Base-by-base conservation (phyloP, 2,113 vertebrate genomes). In the Lamprotornis superbus region DNA sequence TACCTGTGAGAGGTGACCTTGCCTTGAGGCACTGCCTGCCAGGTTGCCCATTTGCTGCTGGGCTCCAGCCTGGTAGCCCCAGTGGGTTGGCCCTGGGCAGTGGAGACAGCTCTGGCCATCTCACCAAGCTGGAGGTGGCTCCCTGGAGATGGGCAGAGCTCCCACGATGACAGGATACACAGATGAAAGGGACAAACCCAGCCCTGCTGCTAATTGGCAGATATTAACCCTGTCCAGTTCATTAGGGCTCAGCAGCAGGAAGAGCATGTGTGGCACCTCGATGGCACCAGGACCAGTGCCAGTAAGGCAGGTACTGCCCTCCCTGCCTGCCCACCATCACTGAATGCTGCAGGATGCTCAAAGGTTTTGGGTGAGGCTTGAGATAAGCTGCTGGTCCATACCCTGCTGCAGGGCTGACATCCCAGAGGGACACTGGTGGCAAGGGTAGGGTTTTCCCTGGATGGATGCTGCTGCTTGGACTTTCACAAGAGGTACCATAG, bases 211-310 rank as follows among this genome's bases (percentile, higher is more conserved):
- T 90, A 77, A 90, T 93, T 57, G 92, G 71, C 71, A 69, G 49
- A 15, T 80, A 67, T 93, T 49, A 88, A 46, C 61, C 49, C 30
- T 5, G 8, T 22, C 17, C 15, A 8, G n/a, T 49, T 73, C 50
- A 1, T 1, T 4, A 50, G 49, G 35, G 44, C 84, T 61, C 1
- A 1, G 60, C 0, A 2, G 22, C 8, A 4, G 39, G 40, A n/a
- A 57, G 46, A 40, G 13, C 25, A 16, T 2, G 9, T 0, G 0
- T 47, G 80, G 60, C 74, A 33, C 33, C 1, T 14, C 0, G 0
- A 1, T 53, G 87, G 35, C 60, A 56, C 4, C 19, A 12, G 77
- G 27, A 40, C 17, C 14, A 0, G 46, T 27, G 47, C 60, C 1
- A 11, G 12, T 11, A 3, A 11, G 49, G 59, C 46, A 21, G 44